Evolutionary conservation across 2,797 vertebrate genomes (phyloP).

Genomic region (Aplochiton taeniatus): DNA sequence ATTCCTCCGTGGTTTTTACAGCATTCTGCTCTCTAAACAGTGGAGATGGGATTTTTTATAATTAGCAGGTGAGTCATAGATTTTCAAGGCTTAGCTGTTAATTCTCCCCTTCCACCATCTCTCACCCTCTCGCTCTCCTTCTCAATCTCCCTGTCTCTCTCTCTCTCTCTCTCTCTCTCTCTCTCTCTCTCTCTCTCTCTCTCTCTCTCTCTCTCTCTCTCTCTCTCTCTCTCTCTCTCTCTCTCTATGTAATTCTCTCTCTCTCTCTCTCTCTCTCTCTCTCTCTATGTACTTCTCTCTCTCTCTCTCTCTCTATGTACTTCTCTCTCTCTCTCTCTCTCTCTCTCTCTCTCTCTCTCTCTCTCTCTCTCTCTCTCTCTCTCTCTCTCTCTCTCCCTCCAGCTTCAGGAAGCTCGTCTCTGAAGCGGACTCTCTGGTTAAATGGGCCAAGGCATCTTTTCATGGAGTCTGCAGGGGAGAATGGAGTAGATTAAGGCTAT

Average conservation of each 20-base stretch:
- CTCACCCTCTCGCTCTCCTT: not conserved
- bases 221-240: not conserved
- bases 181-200: constrained; percentile 37
- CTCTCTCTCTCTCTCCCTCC: not conserved
- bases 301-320: no score
- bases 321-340: not conserved
- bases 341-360: not conserved
- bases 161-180: constrained; percentile 32
- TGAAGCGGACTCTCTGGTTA: constrained; percentile 18
- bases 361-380: not conserved
- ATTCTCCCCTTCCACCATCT: constrained; percentile 16
- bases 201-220: not conserved
- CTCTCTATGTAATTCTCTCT: not conserved
- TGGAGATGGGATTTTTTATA: constrained; percentile 53
- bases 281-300: not conserved
- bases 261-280: not conserved
- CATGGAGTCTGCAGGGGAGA: constrained; percentile 41
- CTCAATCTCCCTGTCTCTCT: not conserved
- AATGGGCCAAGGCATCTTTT: constrained; percentile 66
- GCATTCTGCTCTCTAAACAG: constrained; percentile 25
- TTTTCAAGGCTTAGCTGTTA: constrained; percentile 48
- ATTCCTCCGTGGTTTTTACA: constrained; percentile 59
- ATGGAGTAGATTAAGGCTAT: constrained; percentile 67
- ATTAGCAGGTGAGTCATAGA: constrained; percentile 67
- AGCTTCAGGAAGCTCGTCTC: no score